Evolutionary conservation across 2,113 vertebrate species (phyloP).

Genomic region (Lepisosteus osseus): DNA sequence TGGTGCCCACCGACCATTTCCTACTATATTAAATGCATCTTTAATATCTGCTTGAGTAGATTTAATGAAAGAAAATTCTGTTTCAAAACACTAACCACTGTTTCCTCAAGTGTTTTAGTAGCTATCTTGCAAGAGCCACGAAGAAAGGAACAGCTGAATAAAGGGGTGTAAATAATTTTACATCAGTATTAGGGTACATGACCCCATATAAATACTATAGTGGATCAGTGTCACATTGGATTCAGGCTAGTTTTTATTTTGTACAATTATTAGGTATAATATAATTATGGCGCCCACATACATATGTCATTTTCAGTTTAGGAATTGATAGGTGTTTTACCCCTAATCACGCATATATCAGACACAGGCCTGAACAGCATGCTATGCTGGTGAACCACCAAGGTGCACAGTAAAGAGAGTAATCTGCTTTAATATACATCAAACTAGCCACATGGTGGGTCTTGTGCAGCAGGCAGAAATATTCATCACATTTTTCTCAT

Average conservation of each 20-base stretch:
- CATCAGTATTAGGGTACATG: background rate
- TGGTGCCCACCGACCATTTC: constrained; percentile 72
- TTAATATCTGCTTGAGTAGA: constrained; percentile 82
- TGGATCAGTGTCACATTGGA: background rate
- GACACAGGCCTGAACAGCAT: background rate
- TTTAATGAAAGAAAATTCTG: constrained; percentile 81
- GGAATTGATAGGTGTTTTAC: background rate
- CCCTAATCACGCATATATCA: background rate
- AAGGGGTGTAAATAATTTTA: constrained; percentile 4
- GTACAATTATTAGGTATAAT: background rate
- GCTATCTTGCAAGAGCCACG: constrained; percentile 42
- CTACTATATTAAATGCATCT: constrained; percentile 80
- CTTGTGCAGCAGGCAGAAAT: background rate
- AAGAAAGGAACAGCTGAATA: constrained; percentile 23
- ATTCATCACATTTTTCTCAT: background rate
- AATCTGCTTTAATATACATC: background rate
- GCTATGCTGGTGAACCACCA: background rate
- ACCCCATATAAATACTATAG: background rate
- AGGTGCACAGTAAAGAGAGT: background rate
- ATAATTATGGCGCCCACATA: background rate
- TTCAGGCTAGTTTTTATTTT: background rate
- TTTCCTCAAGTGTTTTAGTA: constrained; percentile 69
- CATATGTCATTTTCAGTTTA: constrained; percentile 1
- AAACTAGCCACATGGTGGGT: background rate
- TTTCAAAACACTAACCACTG: constrained; percentile 70